A percentile compares a stretch with the other conserved stretches of the same genome.
phyloP scores from a whole-genome alignment of 1,140 invertebrate genomes.

The Danaus melanippus region DNA sequence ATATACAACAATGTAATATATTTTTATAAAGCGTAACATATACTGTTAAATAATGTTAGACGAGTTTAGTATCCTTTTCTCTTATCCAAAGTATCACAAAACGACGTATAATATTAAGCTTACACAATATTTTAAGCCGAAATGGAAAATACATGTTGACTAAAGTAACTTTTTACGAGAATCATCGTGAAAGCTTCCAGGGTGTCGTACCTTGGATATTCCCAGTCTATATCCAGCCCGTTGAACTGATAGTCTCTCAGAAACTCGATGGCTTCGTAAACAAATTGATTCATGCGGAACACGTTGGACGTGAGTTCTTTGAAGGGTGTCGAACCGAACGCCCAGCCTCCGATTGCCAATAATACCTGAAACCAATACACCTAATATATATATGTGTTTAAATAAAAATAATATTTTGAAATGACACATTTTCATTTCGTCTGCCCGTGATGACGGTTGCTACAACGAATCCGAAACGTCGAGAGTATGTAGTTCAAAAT shows the following conservation, averaged over 20 bases:
- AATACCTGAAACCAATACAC: slow-evolving; percentile 75
- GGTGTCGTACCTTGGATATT: slow-evolving; percentile 84
- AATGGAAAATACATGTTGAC: slow-evolving; percentile 12
- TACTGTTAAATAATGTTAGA: no score
- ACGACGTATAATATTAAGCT: slow-evolving; percentile 2
- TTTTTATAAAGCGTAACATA: no score
- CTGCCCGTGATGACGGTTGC: no score
- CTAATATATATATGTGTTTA: no score
- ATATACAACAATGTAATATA: no score
- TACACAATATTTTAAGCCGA: neutral
- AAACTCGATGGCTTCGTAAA: slow-evolving; percentile 94
- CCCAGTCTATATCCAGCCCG: slow-evolving; percentile 97
- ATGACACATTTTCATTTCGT: no score
- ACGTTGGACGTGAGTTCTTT: slow-evolving; percentile 92
- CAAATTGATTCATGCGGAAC: slow-evolving; percentile 95
- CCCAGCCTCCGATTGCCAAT: slow-evolving; percentile 95
- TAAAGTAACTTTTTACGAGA: slow-evolving; percentile 5
- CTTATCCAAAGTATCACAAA: slow-evolving; percentile 3
- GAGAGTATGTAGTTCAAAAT: no score
- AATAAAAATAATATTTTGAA: no score
- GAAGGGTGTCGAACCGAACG: slow-evolving; percentile 93
- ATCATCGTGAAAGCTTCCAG: slow-evolving; percentile 4
- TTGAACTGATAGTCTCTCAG: slow-evolving; percentile 93
- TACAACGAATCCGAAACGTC: no score
- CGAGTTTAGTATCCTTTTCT: no score